Evolutionary conservation across 1,140 invertebrate species (phyloP), one percentile per base, ranked within the genome.

Genomic region (Drosophila hydei): DNA sequence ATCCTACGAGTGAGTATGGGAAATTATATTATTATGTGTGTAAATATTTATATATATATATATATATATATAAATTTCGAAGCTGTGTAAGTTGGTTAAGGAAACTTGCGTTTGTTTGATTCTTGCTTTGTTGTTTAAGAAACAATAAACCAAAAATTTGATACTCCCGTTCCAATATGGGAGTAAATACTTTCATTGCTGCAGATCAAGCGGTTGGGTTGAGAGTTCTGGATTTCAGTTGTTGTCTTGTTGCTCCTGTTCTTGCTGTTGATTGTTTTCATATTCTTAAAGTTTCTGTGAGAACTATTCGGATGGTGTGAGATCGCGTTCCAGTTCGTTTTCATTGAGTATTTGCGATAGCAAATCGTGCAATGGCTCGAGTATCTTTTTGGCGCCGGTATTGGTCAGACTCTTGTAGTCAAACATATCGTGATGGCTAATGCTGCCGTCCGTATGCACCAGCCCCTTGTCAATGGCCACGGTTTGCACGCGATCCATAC

Each of bases 361-460:
- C 63, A 96, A 92, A 91, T 96, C 95, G 92, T 96, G 93, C 30
- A 97, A 94, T 30, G 96, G 95, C 91, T 96, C 95, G 92, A 97
- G 96, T 19, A 95, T 95, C 91, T 97, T 97, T 77, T 94, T 93
- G 92, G 97, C 97, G 42, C 96, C 97, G 54, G 94, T 93, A 92
- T 96, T 95, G 2, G 96, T 97, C 30, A 97, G 93, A 89, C 97
- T 95, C 25, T 97, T 93, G 92, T 97, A 98, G 92, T 98, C 97
- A 85, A 91, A 91, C 96, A 98, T 96, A 90, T 98, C 97, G 83
- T 95, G 95, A 88, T 96, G 95, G 89, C 95, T 96, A 59, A 98
- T 97, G 19, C 94, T 94, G 7, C 95, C 96, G 92, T 97, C 96
- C 40, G 93, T 93, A 81, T 96, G 94, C 36, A 97, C 93, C 75